These are phyloP conservation scores for Argyrosomus japonicus DNA, from an alignment of 2,113 vertebrate species.

Conservation along the genomic window DNA sequence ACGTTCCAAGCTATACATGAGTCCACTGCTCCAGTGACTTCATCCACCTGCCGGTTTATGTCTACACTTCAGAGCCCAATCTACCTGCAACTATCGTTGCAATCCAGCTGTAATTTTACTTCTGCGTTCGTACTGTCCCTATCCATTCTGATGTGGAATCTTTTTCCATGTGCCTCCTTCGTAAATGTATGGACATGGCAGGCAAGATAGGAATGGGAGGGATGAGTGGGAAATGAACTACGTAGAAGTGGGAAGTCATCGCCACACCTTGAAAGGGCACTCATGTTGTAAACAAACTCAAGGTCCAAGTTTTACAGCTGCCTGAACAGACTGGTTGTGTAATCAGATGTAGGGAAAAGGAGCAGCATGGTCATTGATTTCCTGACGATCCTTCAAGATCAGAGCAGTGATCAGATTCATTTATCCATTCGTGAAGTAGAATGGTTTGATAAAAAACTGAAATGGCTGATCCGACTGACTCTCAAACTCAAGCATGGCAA, in stretches of 20 bases:
- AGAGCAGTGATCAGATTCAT: not conserved
- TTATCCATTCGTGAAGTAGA: not conserved
- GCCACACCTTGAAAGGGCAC: slow-evolving; percentile 60
- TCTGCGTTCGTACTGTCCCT: not conserved
- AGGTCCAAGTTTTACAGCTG: slow-evolving; percentile 68
- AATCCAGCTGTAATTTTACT: not conserved
- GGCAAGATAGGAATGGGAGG: not conserved
- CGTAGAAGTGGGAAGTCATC: not conserved
- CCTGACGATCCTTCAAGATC: not conserved
- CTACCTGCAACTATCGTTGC: not conserved
- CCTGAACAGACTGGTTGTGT: not conserved
- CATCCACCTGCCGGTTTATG: not conserved
- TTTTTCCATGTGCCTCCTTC: not conserved
- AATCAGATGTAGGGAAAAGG: not conserved
- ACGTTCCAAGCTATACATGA: slow-evolving; percentile 45
- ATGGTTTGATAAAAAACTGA: not conserved
- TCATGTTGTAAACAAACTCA: slow-evolving; percentile 63
- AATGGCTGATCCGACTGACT: not conserved
- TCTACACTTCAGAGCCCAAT: not conserved
- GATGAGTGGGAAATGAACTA: not conserved
- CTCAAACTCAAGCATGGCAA: not conserved
- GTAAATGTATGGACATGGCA: too few relatives aligned
- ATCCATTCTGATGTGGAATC: not conserved
- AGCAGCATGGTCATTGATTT: not conserved
- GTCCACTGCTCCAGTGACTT: not conserved